These are phyloP conservation scores for Nesogale talazaci DNA, from an alignment of 2,113 vertebrate species.

Conservation along the genomic window DNA sequence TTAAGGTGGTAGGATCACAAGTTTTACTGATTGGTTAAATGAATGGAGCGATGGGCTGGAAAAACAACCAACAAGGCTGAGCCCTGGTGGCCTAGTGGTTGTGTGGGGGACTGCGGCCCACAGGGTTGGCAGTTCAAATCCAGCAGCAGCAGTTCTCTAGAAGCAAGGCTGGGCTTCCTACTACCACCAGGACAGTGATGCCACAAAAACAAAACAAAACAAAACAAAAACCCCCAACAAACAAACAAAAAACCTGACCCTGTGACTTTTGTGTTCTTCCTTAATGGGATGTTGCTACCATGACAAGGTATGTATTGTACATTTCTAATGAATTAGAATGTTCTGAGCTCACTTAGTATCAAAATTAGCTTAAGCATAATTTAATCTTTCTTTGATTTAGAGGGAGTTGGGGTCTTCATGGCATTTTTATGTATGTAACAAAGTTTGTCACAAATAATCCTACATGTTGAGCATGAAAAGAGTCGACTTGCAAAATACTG, in stretches of 20 bases:
- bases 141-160: too few species aligned
- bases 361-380: not conserved
- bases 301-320: not conserved
- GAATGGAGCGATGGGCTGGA: not conserved
- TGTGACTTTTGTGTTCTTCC: not conserved
- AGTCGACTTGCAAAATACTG: not conserved
- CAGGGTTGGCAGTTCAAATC: too few species aligned
- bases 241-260: too few species aligned
- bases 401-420: not conserved
- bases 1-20: not conserved
- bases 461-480: not conserved
- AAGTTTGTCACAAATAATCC: not conserved
- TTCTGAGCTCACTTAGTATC: not conserved
- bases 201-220: too few species aligned
- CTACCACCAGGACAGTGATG: too few species aligned
- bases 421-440: not conserved
- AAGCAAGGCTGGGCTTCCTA: too few species aligned
- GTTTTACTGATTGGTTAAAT: not conserved
- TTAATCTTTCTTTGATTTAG: not conserved
- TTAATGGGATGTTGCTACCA: not conserved
- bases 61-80: too few species aligned
- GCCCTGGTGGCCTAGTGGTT: too few species aligned
- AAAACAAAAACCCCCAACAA: too few species aligned
- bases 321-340: slow-evolving; percentile 32
- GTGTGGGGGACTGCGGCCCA: too few species aligned